Base-by-base conservation (phyloP, 2,888 invertebrate species). In the Amiota mariae region DNA sequence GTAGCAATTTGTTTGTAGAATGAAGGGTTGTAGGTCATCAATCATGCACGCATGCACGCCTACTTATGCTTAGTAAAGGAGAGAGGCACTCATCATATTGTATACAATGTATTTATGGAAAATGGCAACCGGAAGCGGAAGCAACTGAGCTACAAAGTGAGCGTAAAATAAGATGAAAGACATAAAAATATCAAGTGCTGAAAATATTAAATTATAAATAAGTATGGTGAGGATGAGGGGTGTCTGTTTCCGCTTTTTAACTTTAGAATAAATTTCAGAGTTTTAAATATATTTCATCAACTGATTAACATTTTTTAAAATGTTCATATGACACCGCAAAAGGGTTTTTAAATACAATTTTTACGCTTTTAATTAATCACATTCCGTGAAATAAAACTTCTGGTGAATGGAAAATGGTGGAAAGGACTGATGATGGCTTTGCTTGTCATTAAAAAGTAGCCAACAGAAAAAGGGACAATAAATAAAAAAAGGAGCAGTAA, bases 321-420 rank as follows among this genome's bases (percentile, higher is more conserved):
- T 36, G 36, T 36, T 36, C 8, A 36, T 6, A 36, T 36, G 36
- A 36, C 36, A 36, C 36, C 36, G 36, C 6, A 2, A 36, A 36
- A 36, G 3, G 36, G 36, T 36, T 36, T 36, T 36, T 36, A 36
- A 36, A 36, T 18, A 48, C 66, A 66, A 66, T 15, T 48, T 11
- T 47, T 54, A n/a, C 11, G 51, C 24, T 24, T 20, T 54, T 68
- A 68, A 68, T 66, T 66, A 66, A 48, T 66, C 47, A 66, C 66
- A 49, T 49, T 48, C 66, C 49, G 13, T n/a, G 12, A 36, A 15
- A 24, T 36, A 24, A 24, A 24, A 24, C 3, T 24, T 24, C 1
- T 24, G 24, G 24, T 24, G 24, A 24, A 36, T 18, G 49, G 49
- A 1, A 9, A 18, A 61, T 18, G 46, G 63, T 9, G 46, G n/a